Evolutionary conservation across 2,113 vertebrate species (phyloP), one percentile per base, ranked within the genome.

Genomic region (Dicrurus megarhynchus): DNA sequence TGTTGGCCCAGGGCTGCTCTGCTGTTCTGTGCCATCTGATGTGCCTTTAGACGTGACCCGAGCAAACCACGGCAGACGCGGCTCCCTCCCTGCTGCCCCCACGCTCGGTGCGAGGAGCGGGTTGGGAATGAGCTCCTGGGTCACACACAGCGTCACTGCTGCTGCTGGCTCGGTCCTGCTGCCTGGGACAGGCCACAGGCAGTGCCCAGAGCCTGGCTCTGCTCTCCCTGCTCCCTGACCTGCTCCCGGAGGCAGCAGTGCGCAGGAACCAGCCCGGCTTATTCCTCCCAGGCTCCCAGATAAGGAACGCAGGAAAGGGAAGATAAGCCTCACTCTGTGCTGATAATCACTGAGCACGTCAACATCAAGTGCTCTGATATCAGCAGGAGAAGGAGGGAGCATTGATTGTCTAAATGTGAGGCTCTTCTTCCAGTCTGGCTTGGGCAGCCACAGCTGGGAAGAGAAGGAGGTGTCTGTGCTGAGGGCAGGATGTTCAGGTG

Each of bases 11-110:
- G 89, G 93, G 90, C 88, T 94, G 50, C 83, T 71, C 61, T 90
- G 88, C 86, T 95, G 37, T 12, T 63, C 69, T 46, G 23, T 30
- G 88, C 92, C 93, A 80, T 70, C 83, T 95, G 88, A 70, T 20
- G 14, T 60, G 71, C 85, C 95, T 60, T 32, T 13, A 85, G 75
- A 67, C 47, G 2, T 9, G 76, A 47, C 88, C 93, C 41, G 30
- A 28, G 64, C 6, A n/a, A 76, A 11, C 17, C 1, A 0, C 9
- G n/a, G 52, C 77, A 96, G 37, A 10, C 3, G 4, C 22, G 7
- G 71, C 59, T 63, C 50, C 41, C 49, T 71, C 22, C 44, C 53
- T 2, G 61, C 41, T 41, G 21, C 39, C 74, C 18, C 23, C n/a
- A 0, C 3, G 32, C 76, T 41, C 44, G 9, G 24, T 18, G 87